Percentiles rank a stretch among this genome's conserved stretches.
These are phyloP conservation scores for Spialia ferax DNA, from an alignment of 2,888 invertebrate species.

Conservation along the genomic window DNA sequence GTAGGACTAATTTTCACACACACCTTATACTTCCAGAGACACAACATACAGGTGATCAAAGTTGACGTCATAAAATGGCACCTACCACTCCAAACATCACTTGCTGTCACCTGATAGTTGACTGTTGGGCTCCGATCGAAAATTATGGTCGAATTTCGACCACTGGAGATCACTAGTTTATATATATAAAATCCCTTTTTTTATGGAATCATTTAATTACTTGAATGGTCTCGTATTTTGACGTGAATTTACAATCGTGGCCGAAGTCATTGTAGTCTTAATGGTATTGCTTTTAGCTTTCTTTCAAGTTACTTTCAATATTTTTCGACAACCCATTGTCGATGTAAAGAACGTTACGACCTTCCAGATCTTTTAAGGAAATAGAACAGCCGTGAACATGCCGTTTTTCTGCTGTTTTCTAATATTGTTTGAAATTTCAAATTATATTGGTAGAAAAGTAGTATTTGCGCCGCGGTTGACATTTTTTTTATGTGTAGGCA, in stretches of 20 bases:
- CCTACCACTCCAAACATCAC: too few relatives aligned
- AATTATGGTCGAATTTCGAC: too few relatives aligned
- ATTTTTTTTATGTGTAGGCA: too few relatives aligned
- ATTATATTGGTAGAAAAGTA: neutral
- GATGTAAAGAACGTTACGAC: neutral
- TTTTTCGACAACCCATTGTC: conserved; percentile 1
- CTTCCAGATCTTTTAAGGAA: neutral
- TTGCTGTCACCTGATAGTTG: too few relatives aligned
- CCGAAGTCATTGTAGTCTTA: conserved; percentile 8
- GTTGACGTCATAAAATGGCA: too few relatives aligned
- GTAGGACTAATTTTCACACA: too few relatives aligned
- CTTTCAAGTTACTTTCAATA: conserved; percentile 5
- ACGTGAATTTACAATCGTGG: neutral
- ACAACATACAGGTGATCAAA: too few relatives aligned
- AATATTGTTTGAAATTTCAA: neutral
- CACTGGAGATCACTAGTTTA: too few relatives aligned
- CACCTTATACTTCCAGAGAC: too few relatives aligned
- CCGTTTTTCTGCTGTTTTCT: neutral
- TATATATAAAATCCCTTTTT: too few relatives aligned
- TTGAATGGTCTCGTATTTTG: neutral
- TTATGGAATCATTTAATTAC: neutral
- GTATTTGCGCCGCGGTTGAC: too few relatives aligned
- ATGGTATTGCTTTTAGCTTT: conserved; percentile 14
- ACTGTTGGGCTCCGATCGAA: too few relatives aligned
- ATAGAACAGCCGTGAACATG: neutral